Conservation (phyloP, 1,140 invertebrate species). For the Dinoponera quadriceps region DNA sequence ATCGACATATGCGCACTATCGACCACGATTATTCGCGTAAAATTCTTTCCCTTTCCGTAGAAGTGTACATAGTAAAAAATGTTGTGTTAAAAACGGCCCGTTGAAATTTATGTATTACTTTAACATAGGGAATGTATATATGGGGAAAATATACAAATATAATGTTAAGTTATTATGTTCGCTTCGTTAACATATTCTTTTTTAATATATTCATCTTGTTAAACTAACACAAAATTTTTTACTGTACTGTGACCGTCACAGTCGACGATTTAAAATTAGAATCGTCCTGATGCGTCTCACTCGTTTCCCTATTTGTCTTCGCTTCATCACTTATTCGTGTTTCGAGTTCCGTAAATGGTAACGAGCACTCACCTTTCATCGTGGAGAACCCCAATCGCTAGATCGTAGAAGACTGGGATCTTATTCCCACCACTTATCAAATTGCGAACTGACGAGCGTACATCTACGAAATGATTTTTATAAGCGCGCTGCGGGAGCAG, state of each 20-base stretch:
- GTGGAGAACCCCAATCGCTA: not conserved
- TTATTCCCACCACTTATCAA: constrained; percentile 25
- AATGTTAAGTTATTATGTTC: too few relatives aligned
- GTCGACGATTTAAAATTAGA: not conserved
- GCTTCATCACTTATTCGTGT: constrained; percentile 8
- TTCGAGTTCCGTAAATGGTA: not conserved
- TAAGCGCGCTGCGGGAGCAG: not conserved
- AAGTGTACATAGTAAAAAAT: too few relatives aligned
- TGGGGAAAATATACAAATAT: too few relatives aligned
- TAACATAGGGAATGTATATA: too few relatives aligned
- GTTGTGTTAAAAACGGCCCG: too few relatives aligned
- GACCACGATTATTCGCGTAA: constrained; percentile 3
- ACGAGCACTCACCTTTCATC: constrained; percentile 39
- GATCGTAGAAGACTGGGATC: constrained; percentile 1
- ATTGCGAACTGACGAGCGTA: constrained; percentile 22
- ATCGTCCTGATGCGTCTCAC: not conserved
- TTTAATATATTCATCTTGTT: too few relatives aligned
- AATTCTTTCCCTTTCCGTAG: not conserved
- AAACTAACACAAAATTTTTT: too few relatives aligned
- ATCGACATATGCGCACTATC: not conserved
- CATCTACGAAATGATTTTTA: constrained; percentile 50
- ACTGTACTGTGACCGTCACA: too few relatives aligned
- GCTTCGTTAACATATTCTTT: too few relatives aligned
- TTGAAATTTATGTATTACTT: too few relatives aligned
- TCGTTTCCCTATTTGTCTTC: not conserved